Evolutionary conservation across 1,140 invertebrate species (phyloP), one percentile per base, ranked within the genome.

Genomic region (Aphis gossypii): DNA sequence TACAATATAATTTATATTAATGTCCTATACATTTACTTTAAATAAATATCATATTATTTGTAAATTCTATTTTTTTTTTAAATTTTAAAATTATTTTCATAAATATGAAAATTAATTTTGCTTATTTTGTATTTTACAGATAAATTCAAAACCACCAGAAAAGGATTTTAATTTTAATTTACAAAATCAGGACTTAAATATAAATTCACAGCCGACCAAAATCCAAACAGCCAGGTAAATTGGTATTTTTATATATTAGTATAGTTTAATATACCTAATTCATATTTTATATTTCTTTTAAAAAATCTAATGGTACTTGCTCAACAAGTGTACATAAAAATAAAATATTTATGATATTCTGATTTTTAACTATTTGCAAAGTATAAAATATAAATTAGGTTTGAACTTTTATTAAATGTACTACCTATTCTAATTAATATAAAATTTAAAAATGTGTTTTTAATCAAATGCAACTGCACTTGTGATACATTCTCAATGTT

Each of bases 161-260:
- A 83, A 92, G n/a, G 5, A 8, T 11, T 76, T 83, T 25, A 23
- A 82, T 11, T 48, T 38, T 51, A 51, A n/a, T 35, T 38, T 46
- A 35, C 90, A 83, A 48, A 83, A 51, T 4, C 21, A 30, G 35
- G 90, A 51, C 82, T 83, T 23, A 14, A 51, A 20, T 46, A 30
- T 46, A 46, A 51, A 48, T 23, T 21, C 46, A 48, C 68, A 92
- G 1, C 30, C 48, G 38, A 51, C 21, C 35, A 92, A 83, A 51
- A 35, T 46, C 23, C 76, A 48, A 83, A 41, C 68, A 48, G 9
- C 20, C 76, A 92, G 90, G 90, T 92, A 92, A 82, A 68, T 88
- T 68, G 41, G 30, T n/a, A 20, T 76, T 14, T n/a, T n/a, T 76
- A 76, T 68, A 14, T 76, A 46, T 30, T 82, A 35, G 1, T 14